Base-by-base conservation (phyloP, 37 sponge, comb jelly and placozoan species). In the Amphimedon queenslandica region DNA sequence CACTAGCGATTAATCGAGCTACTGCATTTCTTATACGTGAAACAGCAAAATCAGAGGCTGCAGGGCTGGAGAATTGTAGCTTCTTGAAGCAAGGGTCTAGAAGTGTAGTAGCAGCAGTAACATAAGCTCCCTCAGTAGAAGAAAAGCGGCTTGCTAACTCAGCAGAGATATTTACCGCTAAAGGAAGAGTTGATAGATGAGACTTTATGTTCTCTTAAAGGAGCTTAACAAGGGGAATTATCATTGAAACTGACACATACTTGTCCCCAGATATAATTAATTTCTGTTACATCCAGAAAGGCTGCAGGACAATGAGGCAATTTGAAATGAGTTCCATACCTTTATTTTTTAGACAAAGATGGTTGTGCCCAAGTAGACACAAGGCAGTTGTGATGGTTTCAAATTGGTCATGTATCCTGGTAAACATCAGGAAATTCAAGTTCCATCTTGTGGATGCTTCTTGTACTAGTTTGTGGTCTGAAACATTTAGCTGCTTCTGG, bases 371-470 rank as follows among this genome's bases (percentile, higher is more conserved):
- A 8, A 47, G 13, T 13, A 47, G 13, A 47, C 53, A 47, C 13
- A 47, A 13, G 8, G 53, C 53, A 18, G 53, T 47, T 13, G 36
- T 67, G 5, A 67, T 38, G 5, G 68, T 37, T 27, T 67, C 39
- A 67, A 27, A 20, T 29, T 38, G 68, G 4, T 67, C 68, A 35
- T 32, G 10, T 21, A 67, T 67, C 5, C 68, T 13, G 4, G 13
- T 37, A 67, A 67, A 38, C 68, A 67, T 67, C 53, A 47, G 28
- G 21, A 47, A 47, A 13, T 8, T 47, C 13, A 13, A 47, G 53
- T 47, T 47, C 68, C 68, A 67, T 23, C 68, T 67, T 6, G 68
- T 67, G 13, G 21, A 16, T 31, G 31, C 36, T 8, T 67, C 68
- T 67, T 67, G 68, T 35, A 29, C 31, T 23, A 67, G 39, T 13